Base-by-base conservation (phyloP, 2,113 vertebrate species). In the Ammodytes dubius region DNA sequence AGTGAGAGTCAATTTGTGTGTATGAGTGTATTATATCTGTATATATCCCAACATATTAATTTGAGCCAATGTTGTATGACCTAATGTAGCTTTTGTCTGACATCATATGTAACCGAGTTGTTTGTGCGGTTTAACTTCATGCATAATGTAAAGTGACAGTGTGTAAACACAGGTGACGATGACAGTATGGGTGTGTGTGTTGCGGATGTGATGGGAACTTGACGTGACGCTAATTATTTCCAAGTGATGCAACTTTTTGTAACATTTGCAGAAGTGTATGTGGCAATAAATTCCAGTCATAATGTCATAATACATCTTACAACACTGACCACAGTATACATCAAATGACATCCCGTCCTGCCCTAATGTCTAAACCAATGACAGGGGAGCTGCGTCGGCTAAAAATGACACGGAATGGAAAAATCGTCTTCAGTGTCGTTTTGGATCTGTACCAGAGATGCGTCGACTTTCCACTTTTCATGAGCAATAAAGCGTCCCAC, bases 271-370 rank as follows among this genome's bases (percentile, higher is more conserved):
- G 11, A 79, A 72, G 50, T 35, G 6, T 49, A 54, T 90, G 76
- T 87, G 75, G 77, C 82, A 88, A 85, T 74, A 54, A 27, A 77
- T 88, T 91, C 80, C 77, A 84, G 69, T 85, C 77, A 89, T n/a
- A n/a, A n/a, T n/a, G 70, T 86, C 81, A 71, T 74, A 77, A 72
- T 79, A 68, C 47, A 83, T 77, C 46, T 78, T 74, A 75, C 71
- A 83, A 77, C 70, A 74, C 67, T 27, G 67, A 83, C 83, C 78
- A 65, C 86, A 73, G 74, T 49, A 60, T 58, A 79, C 61, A 77
- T 87, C 56, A 78, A 68, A 88, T 85, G 7, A 85, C 82, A 70
- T 82, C 73, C 63, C 75, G 72, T 85, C 74, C 42, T 53, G 50
- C 69, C 39, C 4, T 59, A 5, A 49, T 57, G 66, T 85, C 70